A percentile compares a stretch with the other conserved stretches of the same genome.
Conservation (phyloP, 2,797 vertebrate species). For the Typhlichthys eigenmanni region DNA sequence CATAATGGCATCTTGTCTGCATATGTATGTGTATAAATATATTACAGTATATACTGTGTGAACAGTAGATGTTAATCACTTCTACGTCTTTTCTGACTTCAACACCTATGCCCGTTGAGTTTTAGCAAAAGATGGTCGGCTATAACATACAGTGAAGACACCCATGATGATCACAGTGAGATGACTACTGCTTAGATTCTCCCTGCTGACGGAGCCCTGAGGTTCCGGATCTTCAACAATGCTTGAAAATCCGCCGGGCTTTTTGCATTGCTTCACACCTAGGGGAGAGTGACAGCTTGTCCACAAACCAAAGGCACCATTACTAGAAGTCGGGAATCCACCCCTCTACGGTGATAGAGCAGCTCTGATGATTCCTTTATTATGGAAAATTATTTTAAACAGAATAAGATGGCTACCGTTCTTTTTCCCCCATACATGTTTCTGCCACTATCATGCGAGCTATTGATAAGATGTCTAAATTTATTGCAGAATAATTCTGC, state of each 20-base stretch:
- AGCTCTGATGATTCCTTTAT: constrained; percentile 92
- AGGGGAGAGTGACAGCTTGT: constrained; percentile 70
- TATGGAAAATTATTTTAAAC: constrained; percentile 95
- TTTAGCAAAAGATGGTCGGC: no score
- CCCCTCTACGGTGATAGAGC: constrained; percentile 73
- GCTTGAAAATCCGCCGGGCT: constrained; percentile 34
- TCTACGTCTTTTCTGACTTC: no score
- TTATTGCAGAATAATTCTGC: constrained; percentile 99
- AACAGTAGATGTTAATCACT: no score
- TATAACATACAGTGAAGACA: no score
- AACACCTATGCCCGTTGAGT: no score
- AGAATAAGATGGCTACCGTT: constrained; percentile 87
- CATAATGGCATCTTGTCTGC: no score
- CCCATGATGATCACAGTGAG: no score
- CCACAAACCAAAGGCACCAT: constrained; percentile 65
- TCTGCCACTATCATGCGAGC: constrained; percentile 92
- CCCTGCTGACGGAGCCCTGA: constrained; percentile 10
- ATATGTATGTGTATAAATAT: no score
- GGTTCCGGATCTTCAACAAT: constrained; percentile 46
- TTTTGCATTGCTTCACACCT: constrained; percentile 59
- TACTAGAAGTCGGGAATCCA: constrained; percentile 61
- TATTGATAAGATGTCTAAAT: constrained; percentile 99
- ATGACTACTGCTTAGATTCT: not conserved
- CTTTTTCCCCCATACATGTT: constrained; percentile 73
- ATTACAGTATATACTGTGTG: no score